Conservation (phyloP, 1,140 invertebrate species). For the Polypedilum vanderplanki region DNA sequence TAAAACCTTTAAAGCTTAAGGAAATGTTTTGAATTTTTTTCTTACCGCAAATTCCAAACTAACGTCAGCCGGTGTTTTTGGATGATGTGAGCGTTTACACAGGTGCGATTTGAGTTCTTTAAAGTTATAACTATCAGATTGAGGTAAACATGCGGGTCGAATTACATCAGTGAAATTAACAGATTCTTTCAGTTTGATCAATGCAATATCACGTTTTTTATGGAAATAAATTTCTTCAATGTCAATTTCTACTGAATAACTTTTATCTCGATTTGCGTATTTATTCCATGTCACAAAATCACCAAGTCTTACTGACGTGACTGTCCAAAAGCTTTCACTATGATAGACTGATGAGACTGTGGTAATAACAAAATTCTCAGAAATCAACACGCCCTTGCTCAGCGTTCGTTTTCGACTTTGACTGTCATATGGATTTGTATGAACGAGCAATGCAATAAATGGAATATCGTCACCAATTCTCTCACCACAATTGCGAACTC, state of each 20-base stretch:
- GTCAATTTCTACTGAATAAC: background rate
- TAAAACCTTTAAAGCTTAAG: too few species aligned
- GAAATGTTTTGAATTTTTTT: too few species aligned
- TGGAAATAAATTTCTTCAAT: background rate
- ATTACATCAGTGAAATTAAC: conserved; percentile 21
- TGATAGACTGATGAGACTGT: conserved; percentile 18
- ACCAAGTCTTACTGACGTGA: background rate
- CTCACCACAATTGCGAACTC: conserved; percentile 18
- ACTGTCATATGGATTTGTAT: conserved; percentile 7
- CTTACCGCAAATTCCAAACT: conserved; percentile 22
- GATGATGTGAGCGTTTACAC: background rate
- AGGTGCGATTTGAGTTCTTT: background rate
- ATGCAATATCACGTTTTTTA: conserved; percentile 8
- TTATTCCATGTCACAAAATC: conserved; percentile 23
- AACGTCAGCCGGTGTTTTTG: background rate
- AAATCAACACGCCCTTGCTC: conserved; percentile 19
- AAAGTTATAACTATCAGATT: conserved; percentile 16
- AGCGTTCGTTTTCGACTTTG: background rate
- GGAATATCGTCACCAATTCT: conserved; percentile 6
- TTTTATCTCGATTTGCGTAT: conserved; percentile 22
- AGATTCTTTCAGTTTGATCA: conserved; percentile 22
- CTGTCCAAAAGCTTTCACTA: background rate
- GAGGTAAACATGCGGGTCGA: conserved; percentile 23
- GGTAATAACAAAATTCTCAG: background rate
- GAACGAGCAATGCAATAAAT: conserved; percentile 1